Percentiles rank a stretch among this genome's conserved stretches.
Evolutionary conservation across 2,888 invertebrate genomes (phyloP).

Genomic region (Heliconius ismenius): DNA sequence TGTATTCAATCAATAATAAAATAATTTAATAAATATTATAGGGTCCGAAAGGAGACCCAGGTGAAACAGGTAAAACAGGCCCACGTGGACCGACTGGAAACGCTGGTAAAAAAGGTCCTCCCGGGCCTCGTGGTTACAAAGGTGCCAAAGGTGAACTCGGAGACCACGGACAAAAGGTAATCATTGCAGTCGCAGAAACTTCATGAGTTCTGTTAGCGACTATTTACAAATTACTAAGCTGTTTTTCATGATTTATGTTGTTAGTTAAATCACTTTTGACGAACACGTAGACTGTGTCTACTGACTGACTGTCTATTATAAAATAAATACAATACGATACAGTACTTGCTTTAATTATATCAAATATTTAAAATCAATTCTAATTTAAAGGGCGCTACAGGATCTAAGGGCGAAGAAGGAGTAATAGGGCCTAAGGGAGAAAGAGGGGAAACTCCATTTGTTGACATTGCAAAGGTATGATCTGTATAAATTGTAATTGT

Average conservation of each 20-base stretch:
- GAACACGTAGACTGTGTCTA: too few species aligned
- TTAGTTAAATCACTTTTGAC: too few species aligned
- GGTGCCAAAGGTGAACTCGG: constrained; percentile 63
- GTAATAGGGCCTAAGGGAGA: constrained; percentile 58
- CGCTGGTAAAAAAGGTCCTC: constrained; percentile 54
- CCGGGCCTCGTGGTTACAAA: constrained; percentile 80
- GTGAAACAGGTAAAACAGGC: constrained; percentile 62
- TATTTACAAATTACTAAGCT: too few species aligned
- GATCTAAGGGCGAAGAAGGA: constrained; percentile 68
- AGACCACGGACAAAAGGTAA: constrained; percentile 75
- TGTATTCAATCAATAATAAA: not conserved
- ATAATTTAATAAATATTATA: constrained; percentile 6
- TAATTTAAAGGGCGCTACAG: constrained; percentile 65
- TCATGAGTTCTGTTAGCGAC: too few species aligned
- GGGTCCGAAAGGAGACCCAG: constrained; percentile 58
- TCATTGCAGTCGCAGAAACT: too few species aligned
- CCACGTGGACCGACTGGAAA: constrained; percentile 66
- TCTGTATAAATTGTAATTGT: too few species aligned
- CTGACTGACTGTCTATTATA: too few species aligned
- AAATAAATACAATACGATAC: not conserved
- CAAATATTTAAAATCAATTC: not conserved
- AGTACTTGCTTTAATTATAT: not conserved
- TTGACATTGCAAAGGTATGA: constrained; percentile 57
- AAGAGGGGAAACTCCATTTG: constrained; percentile 56
- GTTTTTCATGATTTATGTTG: too few species aligned